phyloP scores from a whole-genome alignment of 2,797 vertebrate species.

The Pseudomugil tenellus region DNA sequence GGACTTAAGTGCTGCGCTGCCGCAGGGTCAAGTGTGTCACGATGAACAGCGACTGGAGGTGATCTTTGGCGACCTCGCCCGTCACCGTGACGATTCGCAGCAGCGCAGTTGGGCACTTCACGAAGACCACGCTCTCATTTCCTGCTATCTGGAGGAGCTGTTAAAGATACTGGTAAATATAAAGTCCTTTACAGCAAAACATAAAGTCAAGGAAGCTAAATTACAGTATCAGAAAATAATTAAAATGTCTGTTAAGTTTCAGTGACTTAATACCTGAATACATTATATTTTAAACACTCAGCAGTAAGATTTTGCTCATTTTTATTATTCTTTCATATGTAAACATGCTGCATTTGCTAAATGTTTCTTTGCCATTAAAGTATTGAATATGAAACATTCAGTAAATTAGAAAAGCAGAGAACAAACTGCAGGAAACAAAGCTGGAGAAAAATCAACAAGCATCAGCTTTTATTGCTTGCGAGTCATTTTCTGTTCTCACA shows the following conservation, averaged over 20 bases:
- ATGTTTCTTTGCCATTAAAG: neutral
- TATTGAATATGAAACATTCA: neutral
- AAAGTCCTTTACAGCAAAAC: neutral
- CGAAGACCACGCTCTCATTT: slow-evolving; percentile 92
- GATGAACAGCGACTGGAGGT: slow-evolving; percentile 96
- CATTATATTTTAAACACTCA: neutral
- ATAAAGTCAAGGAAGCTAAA: neutral
- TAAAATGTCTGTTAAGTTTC: too few relatives aligned
- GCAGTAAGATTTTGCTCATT: neutral
- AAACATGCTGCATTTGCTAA: neutral
- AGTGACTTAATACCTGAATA: neutral
- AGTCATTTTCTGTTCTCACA: neutral
- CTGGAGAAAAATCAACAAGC: neutral
- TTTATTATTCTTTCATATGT: neutral
- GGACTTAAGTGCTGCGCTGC: slow-evolving; percentile 87
- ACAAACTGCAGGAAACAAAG: neutral
- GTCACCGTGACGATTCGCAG: slow-evolving; percentile 93
- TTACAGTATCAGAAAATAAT: too few relatives aligned
- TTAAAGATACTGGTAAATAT: slow-evolving; percentile 92
- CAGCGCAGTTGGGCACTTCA: slow-evolving; percentile 98
- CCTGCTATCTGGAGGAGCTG: slow-evolving; percentile 96
- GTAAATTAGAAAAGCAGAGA: neutral
- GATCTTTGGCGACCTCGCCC: slow-evolving; percentile 92
- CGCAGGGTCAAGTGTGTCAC: slow-evolving; percentile 94
- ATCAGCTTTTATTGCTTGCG: neutral